Base-by-base conservation (phyloP, 2,113 vertebrate species). In the Ptychochromis oligacanthus region DNA sequence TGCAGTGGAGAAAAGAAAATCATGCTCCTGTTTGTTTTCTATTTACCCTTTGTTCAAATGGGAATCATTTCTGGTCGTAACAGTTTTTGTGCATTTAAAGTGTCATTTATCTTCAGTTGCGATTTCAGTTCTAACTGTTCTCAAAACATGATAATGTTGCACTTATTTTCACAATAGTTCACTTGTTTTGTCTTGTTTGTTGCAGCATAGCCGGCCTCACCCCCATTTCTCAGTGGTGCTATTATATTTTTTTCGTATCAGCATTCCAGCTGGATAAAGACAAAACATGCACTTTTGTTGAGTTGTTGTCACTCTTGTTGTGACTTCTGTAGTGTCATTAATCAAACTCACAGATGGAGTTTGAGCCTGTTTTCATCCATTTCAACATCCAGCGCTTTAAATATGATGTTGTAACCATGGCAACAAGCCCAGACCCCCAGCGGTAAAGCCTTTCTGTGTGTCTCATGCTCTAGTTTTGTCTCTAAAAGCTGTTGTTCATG, bases 381-480 rank as follows among this genome's bases (percentile, higher is more conserved):
- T 56, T 59, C 4, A 54, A 62, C 49, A 56, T 60, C 34, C 62
- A 76, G 31, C 3, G 7, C 77, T 89, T 78, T 84, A 87, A 83
- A 86, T 86, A 72, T 85, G 80, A 92, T 89, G 77, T 75, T 80
- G 94, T 95, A 90, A 91, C 95, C 91, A 95, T 93, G 88, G 93
- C 82, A 95, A 95, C 94, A 57, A 58, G 75, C 86, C 65, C 67
- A 82, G 87, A 75, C 79, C 64, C 83, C 75, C 57, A 40, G 74
- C 58, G 56, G 62, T 77, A 24, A 54, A 26, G 34, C 24, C 31
- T 80, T 20, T 81, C 14, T 64, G 20, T 72, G 46, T 14, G 59
- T 52, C 56, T 79, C 2, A 2, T 74, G 81, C 85, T 82, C 80
- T 74, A 80, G 70, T 81, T 89, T 78, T 60, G 18, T 75, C 8